Base-by-base conservation (phyloP, 2,113 vertebrate species). In the Microtus pennsylvanicus region DNA sequence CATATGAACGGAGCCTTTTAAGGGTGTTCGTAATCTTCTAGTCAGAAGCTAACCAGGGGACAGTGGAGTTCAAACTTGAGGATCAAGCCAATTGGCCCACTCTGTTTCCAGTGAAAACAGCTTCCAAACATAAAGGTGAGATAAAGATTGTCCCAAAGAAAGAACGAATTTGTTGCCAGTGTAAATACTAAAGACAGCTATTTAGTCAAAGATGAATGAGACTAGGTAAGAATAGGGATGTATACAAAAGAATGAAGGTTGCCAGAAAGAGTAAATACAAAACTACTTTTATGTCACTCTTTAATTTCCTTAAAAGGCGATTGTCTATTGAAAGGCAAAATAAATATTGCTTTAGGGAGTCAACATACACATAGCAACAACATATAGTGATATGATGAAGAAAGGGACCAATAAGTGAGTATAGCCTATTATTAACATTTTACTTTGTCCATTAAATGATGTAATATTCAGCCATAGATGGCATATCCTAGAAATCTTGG, bases 171-270 rank as follows among this genome's bases (percentile, higher is more conserved):
- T 90, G 52, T 90, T 65, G 42, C 45, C 22, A 74, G 16, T 17
- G 33, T 81, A 72, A 55, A 87, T 82, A 72, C 63, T 58, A 88
- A 78, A 61, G 52, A 87, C 50, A 55, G 70, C 72, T 88, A 22
- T 90, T 95, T 90, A 87, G 50, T 11, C 69, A 58, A 90, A 86
- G 35, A 13, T 74, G 76, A 92, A 78, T 52, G 69, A 87, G 86
- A 26, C n/a, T 45, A 83, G 45, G 76, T 50, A 45, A 35, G 35
- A 93, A 82, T 19, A 47, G 33, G 28, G 28, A 55, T 63, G 58
- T 69, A 38, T 9, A 89, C 16, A 42, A 69, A 80, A 93, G 28
- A 89, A 89, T 28, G 5, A 80, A 89, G 78, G 89, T 30, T 30
- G n/a, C 38, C 81, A 70, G 55, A 83, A 93, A 80, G 22, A 55